A percentile compares a stretch with the other conserved stretches of the same genome.
phyloP scores from a whole-genome alignment of 1,140 invertebrate species.

The Cyrtorhinus lividipennis region DNA sequence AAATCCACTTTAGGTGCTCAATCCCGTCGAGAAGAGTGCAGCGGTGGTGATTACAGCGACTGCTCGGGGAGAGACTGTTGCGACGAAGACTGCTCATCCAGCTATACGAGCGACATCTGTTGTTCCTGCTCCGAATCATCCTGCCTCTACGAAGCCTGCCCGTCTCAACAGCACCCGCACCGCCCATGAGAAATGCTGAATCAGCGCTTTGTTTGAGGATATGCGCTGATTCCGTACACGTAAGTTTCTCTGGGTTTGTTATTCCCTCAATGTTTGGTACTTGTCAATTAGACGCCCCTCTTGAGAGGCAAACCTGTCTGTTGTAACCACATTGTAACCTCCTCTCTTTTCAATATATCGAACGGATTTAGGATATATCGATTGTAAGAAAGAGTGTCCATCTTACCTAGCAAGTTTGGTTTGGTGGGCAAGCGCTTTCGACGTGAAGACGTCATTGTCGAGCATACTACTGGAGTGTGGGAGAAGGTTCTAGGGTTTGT shows the following conservation, averaged over 20 bases:
- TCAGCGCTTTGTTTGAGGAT: slow-evolving; percentile 14
- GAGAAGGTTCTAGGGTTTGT: no score
- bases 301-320: not conserved
- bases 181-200: slow-evolving; percentile 15
- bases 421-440: not conserved
- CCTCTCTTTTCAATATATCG: not conserved
- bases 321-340: not conserved
- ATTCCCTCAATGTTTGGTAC: no score
- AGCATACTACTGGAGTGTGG: no score
- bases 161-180: slow-evolving; percentile 5
- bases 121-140: slow-evolving; percentile 29
- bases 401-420: not conserved
- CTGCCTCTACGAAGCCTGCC: slow-evolving; percentile 25
- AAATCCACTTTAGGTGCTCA: not conserved
- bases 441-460: no score
- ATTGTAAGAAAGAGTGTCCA: not conserved
- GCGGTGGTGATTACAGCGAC: slow-evolving; percentile 18
- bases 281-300: no score
- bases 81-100: slow-evolving; percentile 17
- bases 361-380: not conserved
- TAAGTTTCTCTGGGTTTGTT: not conserved
- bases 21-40: slow-evolving; percentile 13
- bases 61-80: slow-evolving; percentile 17
- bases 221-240: slow-evolving; percentile 9
- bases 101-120: slow-evolving; percentile 25